These are phyloP conservation scores for Zaprionus ghesquierei DNA, from an alignment of 1,140 invertebrate genomes.

Conservation along the genomic window DNA sequence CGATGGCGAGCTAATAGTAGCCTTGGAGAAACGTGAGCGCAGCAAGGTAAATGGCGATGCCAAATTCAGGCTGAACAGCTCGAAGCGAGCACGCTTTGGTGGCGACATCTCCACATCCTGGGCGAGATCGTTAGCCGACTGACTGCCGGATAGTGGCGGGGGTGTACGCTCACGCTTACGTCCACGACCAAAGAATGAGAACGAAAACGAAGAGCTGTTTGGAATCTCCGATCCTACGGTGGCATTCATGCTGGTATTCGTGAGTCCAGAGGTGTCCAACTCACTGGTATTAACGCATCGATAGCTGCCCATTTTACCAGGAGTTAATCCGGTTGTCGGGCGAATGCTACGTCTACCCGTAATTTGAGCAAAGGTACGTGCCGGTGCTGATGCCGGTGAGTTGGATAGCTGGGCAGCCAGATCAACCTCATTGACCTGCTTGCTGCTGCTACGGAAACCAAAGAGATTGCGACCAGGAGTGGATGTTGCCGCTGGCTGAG, in stretches of 20 bases:
- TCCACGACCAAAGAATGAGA: slow-evolving; percentile 67
- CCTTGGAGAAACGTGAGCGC: slow-evolving; percentile 66
- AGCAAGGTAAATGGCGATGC: slow-evolving; percentile 70
- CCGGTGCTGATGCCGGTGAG: slow-evolving; percentile 46
- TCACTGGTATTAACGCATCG: slow-evolving; percentile 61
- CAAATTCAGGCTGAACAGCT: slow-evolving; percentile 65
- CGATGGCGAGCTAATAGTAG: slow-evolving; percentile 56
- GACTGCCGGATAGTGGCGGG: slow-evolving; percentile 40
- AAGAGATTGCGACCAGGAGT: slow-evolving; percentile 68
- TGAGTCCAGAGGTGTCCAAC: slow-evolving; percentile 62
- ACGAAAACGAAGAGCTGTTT: slow-evolving; percentile 73
- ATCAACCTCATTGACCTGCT: slow-evolving; percentile 56
- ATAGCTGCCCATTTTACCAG: slow-evolving; percentile 65
- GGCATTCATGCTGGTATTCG: slow-evolving; percentile 76
- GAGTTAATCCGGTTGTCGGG: slow-evolving; percentile 46
- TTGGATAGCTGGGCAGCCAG: slow-evolving; percentile 41
- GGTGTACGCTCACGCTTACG: slow-evolving; percentile 76
- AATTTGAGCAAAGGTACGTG: slow-evolving; percentile 65
- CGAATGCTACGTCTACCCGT: slow-evolving; percentile 73
- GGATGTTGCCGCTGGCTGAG: slow-evolving; percentile 65
- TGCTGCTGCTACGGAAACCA: slow-evolving; percentile 45
- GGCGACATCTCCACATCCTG: slow-evolving; percentile 71
- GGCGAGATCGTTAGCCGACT: slow-evolving; percentile 63
- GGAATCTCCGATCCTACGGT: slow-evolving; percentile 77
- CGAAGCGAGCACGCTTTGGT: slow-evolving; percentile 73